Base-by-base conservation (phyloP, 92 coral and sea anemone genomes). In the Parazoanthus darwini region DNA sequence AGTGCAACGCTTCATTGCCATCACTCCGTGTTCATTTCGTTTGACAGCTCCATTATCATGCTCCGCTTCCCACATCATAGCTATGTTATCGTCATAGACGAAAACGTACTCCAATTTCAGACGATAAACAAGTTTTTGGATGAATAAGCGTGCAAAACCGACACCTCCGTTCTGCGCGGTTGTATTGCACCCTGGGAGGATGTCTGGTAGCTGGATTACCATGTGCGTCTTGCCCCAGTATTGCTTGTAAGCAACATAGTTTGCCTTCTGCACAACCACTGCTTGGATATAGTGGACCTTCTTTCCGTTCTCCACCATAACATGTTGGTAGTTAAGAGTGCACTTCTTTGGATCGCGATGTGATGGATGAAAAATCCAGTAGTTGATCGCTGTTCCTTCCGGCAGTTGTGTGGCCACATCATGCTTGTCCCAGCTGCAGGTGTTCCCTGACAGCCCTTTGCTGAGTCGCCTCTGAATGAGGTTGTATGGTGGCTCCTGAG, bases 301-400 rank as follows among this genome's bases (percentile, higher is more conserved):
- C 2, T 51, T 35, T 25, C 54, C 85, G 46, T 11, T 58, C 44
- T 59, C 85, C 6, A 33, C 73, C 85, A 81, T 79, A 39, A 86
- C 92, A 25, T 90, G 92, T 26, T 74, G 67, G 70, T 90, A 90
- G 70, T 90, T 90, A 50, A 90, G 79, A 89, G 51, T 75, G 72
- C 92, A 90, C 77, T 86, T 86, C n/a, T 88, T 79, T 9, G 92
- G 92, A 51, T 90, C 90, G 78, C 92, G 87, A 79, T 90, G 92
- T 6, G 92, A 90, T 68, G 92, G 90, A 79, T 90, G 92, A 29
- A 90, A 90, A 70, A 90, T 90, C 89, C 87, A 90, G 86, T 79
- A 80, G 73, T 65, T 66, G 25, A 22, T 65, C 38, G 79, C n/a
- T 75, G 79, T 75, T 75, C 25, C 51, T 38, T 51, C 79, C 15